Percentiles rank a stretch among this genome's conserved stretches.
phyloP scores from a whole-genome alignment of 1,140 invertebrate species.

The Drosophila parabipectinata region DNA sequence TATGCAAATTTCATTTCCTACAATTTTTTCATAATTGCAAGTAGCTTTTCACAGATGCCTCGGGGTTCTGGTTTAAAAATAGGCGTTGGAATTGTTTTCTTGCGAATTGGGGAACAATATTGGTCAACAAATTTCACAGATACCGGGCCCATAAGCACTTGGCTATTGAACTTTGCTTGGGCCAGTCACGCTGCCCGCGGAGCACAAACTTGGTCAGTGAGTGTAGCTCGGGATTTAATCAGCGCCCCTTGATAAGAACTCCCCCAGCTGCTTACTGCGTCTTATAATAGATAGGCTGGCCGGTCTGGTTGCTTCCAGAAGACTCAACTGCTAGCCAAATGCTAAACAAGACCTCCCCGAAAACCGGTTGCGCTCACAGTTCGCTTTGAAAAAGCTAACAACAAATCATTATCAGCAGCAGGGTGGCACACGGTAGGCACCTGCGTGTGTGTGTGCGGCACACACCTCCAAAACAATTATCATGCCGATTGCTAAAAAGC shows the following conservation, averaged over 20 bases:
- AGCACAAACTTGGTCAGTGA: conserved; percentile 15
- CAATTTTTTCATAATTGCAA: conserved; percentile 60
- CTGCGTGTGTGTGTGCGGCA: conserved; percentile 23
- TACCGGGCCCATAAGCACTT: neutral
- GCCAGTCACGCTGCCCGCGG: conserved; percentile 5
- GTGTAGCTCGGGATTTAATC: conserved; percentile 8
- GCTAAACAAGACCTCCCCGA: conserved; percentile 6
- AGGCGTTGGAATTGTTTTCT: conserved; percentile 2
- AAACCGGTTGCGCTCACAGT: conserved; percentile 40
- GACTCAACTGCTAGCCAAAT: neutral
- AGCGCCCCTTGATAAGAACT: conserved; percentile 25
- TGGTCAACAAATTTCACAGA: conserved; percentile 5
- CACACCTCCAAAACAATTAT: conserved; percentile 62
- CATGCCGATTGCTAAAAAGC: conserved; percentile 22
- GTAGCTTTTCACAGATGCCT: conserved; percentile 15
- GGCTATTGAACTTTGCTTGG: conserved; percentile 56
- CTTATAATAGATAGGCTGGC: conserved; percentile 22
- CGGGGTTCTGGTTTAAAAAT: conserved; percentile 43
- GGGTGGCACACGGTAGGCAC: conserved; percentile 10
- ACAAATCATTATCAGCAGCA: conserved; percentile 50
- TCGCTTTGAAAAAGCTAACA: conserved; percentile 14
- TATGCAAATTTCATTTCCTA: conserved; percentile 30
- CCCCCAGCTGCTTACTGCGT: conserved; percentile 19
- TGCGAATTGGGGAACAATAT: neutral
- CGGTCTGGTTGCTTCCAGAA: conserved; percentile 6